A percentile compares a stretch with the other conserved stretches of the same genome.
phyloP scores from a whole-genome alignment of 1,140 invertebrate genomes.

The Heterodera carotae region DNA sequence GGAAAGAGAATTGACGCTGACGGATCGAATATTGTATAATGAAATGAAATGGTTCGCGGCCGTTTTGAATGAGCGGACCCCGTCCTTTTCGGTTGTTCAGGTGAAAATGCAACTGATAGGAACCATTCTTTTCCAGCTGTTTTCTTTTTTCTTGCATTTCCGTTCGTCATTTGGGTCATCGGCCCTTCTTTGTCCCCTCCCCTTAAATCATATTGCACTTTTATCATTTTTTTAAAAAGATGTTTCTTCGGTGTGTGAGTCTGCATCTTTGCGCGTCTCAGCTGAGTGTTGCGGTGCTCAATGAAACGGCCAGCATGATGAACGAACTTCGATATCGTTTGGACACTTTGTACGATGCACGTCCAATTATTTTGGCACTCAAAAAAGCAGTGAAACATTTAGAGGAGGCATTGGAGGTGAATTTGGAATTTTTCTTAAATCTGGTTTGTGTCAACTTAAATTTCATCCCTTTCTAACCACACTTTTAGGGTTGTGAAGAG shows the following conservation, averaged over 20 bases:
- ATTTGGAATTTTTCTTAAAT: not conserved
- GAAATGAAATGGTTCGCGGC: conserved; percentile 26
- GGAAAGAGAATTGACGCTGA: not conserved
- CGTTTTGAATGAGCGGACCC: conserved; percentile 10
- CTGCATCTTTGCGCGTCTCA: conserved; percentile 27
- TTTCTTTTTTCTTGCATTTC: too few species aligned
- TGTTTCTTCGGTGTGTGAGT: conserved; percentile 38
- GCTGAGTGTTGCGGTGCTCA: conserved; percentile 15
- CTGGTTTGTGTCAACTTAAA: not conserved
- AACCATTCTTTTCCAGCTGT: too few species aligned
- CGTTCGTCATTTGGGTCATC: too few species aligned
- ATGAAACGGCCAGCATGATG: conserved; percentile 14
- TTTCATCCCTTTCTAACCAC: conserved; percentile 4
- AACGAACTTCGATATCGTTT: conserved; percentile 15
- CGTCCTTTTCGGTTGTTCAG: conserved; percentile 23
- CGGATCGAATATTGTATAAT: conserved; percentile 20
- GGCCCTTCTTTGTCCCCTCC: too few species aligned
- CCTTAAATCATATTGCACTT: conserved; percentile 12
- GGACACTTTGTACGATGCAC: conserved; percentile 16
- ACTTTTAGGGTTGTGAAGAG: conserved; percentile 22
- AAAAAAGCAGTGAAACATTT: conserved; percentile 21
- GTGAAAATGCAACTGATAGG: not conserved
- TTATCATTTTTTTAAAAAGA: conserved; percentile 26
- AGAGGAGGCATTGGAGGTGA: conserved; percentile 16
- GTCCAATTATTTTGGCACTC: conserved; percentile 13